Evolutionary conservation across 2,888 invertebrate genomes (phyloP), one percentile per base, ranked within the genome.

Genomic region (Brenthis hecate): DNA sequence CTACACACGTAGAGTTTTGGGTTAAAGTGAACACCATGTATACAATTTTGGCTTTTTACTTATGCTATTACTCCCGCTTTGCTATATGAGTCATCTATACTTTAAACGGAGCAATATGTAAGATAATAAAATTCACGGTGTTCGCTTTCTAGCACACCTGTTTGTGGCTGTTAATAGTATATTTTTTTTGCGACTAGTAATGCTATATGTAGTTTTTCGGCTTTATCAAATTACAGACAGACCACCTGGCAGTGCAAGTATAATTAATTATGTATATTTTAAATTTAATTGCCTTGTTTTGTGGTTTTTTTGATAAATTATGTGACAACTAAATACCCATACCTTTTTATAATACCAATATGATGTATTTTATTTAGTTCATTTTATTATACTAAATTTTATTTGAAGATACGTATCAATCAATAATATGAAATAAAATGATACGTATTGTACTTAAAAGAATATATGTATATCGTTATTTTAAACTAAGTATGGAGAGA

Each of bases 141-240:
- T 53, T 48, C 54, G 68, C 64, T 68, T 68, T 70, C 68, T 56
- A 74, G 66, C 69, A 74, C 80, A 82, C 80, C 74, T 70, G 69
- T 69, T 67, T 64, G 56, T 68, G 51, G 70, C 53, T 70, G 70
- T 75, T 74, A 75, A 67, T 69, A 56, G 36, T 73, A 67, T 76
- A 80, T 80, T 82, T 79, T 79, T 80, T 82, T 79, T 79, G 78
- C 79, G 76, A 71, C 78, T 76, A 62, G 78, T 74, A 78, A 77
- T 72, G 73, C 74, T 74, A 81, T 79, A 77, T 76, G 80, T 80
- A 72, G 83, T 82, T 84, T 84, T 87, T 85, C 81, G 81, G 77
- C 79, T 70, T 73, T 89, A 87, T 91, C 88, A 80, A 73, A 79
- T 91, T 89, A 84, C 90, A 75, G 48, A 70, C 75, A 72, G 79